Base-by-base conservation (phyloP, 2,113 vertebrate genomes). In the Tragelaphus imberbis region DNA sequence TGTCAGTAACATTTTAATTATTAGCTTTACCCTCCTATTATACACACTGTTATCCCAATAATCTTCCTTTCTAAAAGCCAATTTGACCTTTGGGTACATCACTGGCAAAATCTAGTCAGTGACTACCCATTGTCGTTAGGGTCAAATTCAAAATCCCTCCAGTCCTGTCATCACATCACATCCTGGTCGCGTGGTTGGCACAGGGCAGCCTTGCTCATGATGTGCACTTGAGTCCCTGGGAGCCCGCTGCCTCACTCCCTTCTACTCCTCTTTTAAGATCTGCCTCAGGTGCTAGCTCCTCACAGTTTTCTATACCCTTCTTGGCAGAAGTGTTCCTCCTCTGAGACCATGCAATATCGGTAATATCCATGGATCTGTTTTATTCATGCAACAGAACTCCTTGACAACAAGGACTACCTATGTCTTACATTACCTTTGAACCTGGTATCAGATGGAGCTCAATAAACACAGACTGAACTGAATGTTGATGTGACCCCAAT, bases 61-160 rank as follows among this genome's bases (percentile, higher is more conserved):
- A 68, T 63, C 53, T 65, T 81, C 30, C 90, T 95, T 88, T 81
- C 56, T 94, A 89, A n/a, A 71, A 95, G 95, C 17, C 91, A 82
- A 84, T 25, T 0, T 96, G 61, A 87, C 47, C 55, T 96, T 56
- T 71, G 71, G 63, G 44, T 36, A 75, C 8, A 49, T 36, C 10
- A 33, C 28, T 61, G 44, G 51, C 28, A 55, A 59, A 68, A 91
- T 16, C 63, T 61, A 93, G 47, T 47, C 80, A 90, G 14, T 59
- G 90, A 49, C 25, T 68, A 55, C 25, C 9, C 9, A 84, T 16
- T 58, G 63, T 63, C 49, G 25, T 89, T 7, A 27, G 61, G 56
- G 51, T 49, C 58, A 84, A 71, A 71, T 49, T 82, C 40, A 65
- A 81, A 40, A 58, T 27, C 51, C 82, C 44, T 56, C 63, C 51